Evolutionary conservation across 2,888 invertebrate species (phyloP), one percentile per base, ranked within the genome.

Genomic region (Ferrisia virgata): DNA sequence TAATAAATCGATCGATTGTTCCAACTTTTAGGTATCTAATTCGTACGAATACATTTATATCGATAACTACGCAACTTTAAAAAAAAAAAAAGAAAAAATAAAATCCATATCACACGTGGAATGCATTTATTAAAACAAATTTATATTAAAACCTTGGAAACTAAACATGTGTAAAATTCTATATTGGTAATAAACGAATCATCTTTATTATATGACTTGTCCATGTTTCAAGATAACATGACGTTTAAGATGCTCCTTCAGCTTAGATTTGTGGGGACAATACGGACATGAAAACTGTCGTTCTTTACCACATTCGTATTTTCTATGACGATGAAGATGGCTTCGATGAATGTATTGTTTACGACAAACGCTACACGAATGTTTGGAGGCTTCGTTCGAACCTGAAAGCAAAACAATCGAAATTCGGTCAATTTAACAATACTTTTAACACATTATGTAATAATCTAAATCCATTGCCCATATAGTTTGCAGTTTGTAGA

Each of bases 271-370:
- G 82, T 86, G 86, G 15, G 85, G 85, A 84, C 87, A 87, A 76
- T 85, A 85, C 11, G 85, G 86, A 64, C 87, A 87, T 8, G 85
- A 84, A 82, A 87, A 88, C 64, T 86, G 86, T 18, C 88, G 87
- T 79, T 87, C 87, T 15, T 87, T 86, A 11, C 88, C 88, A 18
- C 88, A 88, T 80, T 88, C 88, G 85, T 87, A 87, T 43, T 87
- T 87, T 82, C 86, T 82, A 85, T 88, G 88, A 6, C 87, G 86
- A 25, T 86, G 86, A 8, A 88, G 85, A 82, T 86, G 87, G 25
- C 86, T 86, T 53, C 85, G 81, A 85, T 85, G 85, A 78, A 85
- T 85, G 84, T 87, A 87, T 6, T 83, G 43, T 47, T 85, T 82
- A 3, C 86, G 86, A 82, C 87, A 87, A n/a, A 5, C 13, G 22